Percentiles rank a stretch among this genome's conserved stretches.
Evolutionary conservation across 2,888 invertebrate genomes (phyloP).

Genomic region (Oegoconia quadripuncta): DNA sequence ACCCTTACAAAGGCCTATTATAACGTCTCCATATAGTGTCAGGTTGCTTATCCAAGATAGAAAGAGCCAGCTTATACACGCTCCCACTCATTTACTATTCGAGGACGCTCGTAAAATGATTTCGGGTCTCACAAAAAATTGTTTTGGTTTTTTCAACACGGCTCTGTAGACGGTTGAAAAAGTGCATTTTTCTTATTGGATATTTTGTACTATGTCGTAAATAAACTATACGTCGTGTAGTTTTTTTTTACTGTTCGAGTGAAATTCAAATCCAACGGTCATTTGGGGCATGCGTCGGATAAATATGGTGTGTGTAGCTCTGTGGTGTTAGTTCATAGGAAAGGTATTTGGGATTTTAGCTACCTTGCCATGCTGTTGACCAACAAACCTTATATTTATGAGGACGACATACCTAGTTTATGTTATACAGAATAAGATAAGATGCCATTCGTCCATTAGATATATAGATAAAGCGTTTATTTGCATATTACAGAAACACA

Average conservation of each 20-base stretch:
- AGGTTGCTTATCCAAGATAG: conserved; percentile 45
- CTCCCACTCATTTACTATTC: conserved; percentile 64
- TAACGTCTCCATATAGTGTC: conserved; percentile 47
- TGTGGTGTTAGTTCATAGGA: too few species aligned
- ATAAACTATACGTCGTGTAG: conserved; percentile 56
- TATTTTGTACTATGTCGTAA: conserved; percentile 64
- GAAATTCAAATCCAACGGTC: conserved; percentile 66
- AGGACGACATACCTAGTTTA: too few species aligned
- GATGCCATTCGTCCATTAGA: too few species aligned
- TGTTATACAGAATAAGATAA: too few species aligned
- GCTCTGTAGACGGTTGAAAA: conserved; percentile 38
- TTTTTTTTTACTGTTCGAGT: conserved; percentile 48
- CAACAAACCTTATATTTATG: too few species aligned
- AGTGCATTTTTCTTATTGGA: conserved; percentile 53
- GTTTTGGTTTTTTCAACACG: conserved; percentile 70
- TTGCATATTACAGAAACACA: too few species aligned
- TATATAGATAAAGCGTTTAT: too few species aligned
- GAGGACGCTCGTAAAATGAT: conserved; percentile 72
- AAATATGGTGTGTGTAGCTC: too few species aligned
- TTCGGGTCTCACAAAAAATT: conserved; percentile 67
- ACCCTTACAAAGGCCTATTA: conserved; percentile 56
- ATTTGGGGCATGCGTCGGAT: conserved; percentile 34
- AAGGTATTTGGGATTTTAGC: too few species aligned
- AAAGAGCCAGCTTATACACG: conserved; percentile 30
- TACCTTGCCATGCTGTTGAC: too few species aligned